Percentiles rank a stretch among this genome's conserved stretches.
These are phyloP conservation scores for Sebastiscus tertius DNA, from an alignment of 2,797 vertebrate genomes.

Conservation along the genomic window DNA sequence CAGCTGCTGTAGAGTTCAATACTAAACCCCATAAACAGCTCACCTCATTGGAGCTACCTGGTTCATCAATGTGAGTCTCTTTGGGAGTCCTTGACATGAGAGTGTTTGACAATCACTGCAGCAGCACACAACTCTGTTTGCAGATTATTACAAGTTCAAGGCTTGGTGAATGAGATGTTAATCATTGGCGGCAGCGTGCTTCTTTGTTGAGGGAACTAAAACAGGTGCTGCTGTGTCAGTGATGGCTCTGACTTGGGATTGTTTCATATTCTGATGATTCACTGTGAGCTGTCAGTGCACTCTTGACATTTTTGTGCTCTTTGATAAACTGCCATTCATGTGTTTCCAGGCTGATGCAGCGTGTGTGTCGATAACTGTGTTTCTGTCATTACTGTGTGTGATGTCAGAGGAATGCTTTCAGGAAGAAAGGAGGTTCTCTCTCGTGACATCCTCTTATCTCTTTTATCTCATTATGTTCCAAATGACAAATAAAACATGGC, in stretches of 20 bases:
- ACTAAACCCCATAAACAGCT: neutral
- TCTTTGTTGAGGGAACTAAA: conserved; percentile 14
- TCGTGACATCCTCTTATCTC: conserved; percentile 48
- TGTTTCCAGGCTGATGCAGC: conserved; percentile 49
- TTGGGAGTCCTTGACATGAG: conserved; percentile 9
- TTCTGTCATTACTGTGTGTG: conserved; percentile 35
- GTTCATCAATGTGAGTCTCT: neutral
- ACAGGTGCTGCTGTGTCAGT: conserved; percentile 37
- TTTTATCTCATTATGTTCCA: conserved; percentile 59
- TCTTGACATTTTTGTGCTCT: conserved; percentile 57
- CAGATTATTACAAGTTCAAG: conserved; percentile 38
- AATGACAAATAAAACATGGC: conserved; percentile 63
- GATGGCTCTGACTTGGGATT: conserved; percentile 4
- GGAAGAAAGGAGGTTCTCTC: conserved; percentile 43
- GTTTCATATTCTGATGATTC: conserved; percentile 13
- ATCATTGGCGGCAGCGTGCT: conserved; percentile 15
- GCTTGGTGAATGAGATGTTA: conserved; percentile 33
- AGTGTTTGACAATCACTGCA: conserved; percentile 28
- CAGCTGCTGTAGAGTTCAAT: neutral
- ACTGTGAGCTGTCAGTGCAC: conserved; percentile 18
- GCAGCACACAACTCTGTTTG: conserved; percentile 22
- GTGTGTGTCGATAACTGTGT: conserved; percentile 52
- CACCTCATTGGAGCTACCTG: neutral
- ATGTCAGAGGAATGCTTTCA: conserved; percentile 48
- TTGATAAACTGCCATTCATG: conserved; percentile 57